These are phyloP conservation scores for Micrastur ruficollis DNA, from an alignment of 2,797 vertebrate species.

Conservation along the genomic window DNA sequence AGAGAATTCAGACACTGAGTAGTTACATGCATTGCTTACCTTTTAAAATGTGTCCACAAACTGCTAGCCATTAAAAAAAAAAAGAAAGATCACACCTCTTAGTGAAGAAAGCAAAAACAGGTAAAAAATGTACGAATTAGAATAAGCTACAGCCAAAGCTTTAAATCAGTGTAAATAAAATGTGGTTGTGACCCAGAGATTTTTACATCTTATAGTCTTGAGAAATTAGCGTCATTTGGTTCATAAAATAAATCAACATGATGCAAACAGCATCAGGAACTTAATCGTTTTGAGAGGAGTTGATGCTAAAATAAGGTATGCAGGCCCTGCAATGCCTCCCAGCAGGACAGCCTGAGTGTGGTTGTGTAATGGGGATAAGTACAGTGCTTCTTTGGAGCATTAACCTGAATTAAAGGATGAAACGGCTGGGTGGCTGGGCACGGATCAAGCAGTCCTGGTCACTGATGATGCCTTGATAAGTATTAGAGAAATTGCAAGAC, in stretches of 20 bases:
- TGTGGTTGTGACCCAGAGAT: not conserved
- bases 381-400: constrained; percentile 20
- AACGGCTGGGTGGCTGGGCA: not conserved
- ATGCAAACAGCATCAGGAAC: not conserved
- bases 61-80: not conserved
- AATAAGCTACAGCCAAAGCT: not conserved
- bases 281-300: not conserved
- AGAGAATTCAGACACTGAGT: not conserved
- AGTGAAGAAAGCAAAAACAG: not conserved
- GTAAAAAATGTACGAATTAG: not conserved
- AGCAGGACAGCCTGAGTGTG: not conserved
- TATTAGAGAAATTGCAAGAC: not conserved
- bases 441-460: not conserved
- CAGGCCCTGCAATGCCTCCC: not conserved
- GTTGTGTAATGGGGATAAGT: constrained; percentile 46
- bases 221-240: not conserved
- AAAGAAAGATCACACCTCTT: not conserved
- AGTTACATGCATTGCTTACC: not conserved
- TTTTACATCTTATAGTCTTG: not conserved
- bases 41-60: not conserved
- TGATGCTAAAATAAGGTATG: not conserved
- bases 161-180: not conserved
- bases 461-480: not conserved
- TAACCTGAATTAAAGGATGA: constrained; percentile 60
- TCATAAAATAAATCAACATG: not conserved